Conservation (phyloP, 1,140 invertebrate genomes). For the Drosophila nigromelanica region DNA sequence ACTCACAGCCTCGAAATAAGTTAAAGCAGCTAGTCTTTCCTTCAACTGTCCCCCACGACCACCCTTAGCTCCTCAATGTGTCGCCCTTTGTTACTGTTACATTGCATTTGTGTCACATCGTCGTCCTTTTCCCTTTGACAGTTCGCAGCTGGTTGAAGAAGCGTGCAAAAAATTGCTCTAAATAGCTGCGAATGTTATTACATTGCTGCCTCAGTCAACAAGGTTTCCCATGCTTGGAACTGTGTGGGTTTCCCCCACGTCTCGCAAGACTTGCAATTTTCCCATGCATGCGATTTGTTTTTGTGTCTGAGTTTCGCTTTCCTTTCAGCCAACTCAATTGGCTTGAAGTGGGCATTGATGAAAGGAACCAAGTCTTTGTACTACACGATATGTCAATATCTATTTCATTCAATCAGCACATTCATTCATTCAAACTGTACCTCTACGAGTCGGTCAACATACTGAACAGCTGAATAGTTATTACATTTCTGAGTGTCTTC, state of each 20-base stretch:
- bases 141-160: slow-evolving; percentile 28
- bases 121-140: slow-evolving; percentile 49
- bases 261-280: slow-evolving; percentile 18
- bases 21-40: slow-evolving; percentile 43
- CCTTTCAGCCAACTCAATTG: slow-evolving; percentile 40
- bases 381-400: slow-evolving; percentile 22
- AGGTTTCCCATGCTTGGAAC: neutral
- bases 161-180: slow-evolving; percentile 53
- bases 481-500: neutral
- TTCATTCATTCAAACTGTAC: slow-evolving; percentile 28
- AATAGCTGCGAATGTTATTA: slow-evolving; percentile 65
- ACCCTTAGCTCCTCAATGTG: slow-evolving; percentile 9
- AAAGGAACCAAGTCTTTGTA: slow-evolving; percentile 7
- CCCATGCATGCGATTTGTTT: slow-evolving; percentile 23
- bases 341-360: slow-evolving; percentile 19
- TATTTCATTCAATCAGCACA: slow-evolving; percentile 51
- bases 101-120: slow-evolving; percentile 63
- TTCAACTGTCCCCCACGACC: neutral
- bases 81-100: slow-evolving; percentile 55
- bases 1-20: slow-evolving; percentile 42
- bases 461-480: slow-evolving; percentile 8
- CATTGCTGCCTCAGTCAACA: slow-evolving; percentile 17
- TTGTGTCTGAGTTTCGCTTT: slow-evolving; percentile 34
- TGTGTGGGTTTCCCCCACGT: neutral
- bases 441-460: neutral